Conservation (phyloP, 2,797 vertebrate genomes). For the Dendrocincla tyrannina region DNA sequence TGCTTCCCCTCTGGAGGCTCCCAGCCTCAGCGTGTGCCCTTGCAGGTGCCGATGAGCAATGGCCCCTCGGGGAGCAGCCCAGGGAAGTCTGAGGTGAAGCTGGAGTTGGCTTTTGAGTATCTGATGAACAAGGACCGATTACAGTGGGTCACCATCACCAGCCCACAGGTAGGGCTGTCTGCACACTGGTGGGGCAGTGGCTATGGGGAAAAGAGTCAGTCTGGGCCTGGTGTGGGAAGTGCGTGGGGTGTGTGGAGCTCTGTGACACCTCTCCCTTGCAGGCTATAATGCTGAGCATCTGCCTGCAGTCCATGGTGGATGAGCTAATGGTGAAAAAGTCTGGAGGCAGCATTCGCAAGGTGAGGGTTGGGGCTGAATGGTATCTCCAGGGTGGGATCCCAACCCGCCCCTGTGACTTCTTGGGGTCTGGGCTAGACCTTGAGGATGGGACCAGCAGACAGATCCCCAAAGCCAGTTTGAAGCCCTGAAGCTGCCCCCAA, state of each 20-base stretch:
- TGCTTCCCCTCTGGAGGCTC: not conserved
- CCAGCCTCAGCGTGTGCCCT: not conserved
- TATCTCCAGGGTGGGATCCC: not conserved
- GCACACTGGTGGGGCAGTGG: fast-evolving
- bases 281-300: conserved; percentile 99
- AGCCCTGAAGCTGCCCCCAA: not conserved
- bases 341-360: conserved; percentile 97
- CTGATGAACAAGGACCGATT: conserved; percentile 98
- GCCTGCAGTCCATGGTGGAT: conserved; percentile 98
- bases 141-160: conserved; percentile 99
- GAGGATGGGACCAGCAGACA: not conserved
- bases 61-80: conserved; percentile 85
- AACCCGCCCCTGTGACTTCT: not conserved
- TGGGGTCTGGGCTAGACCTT: not conserved
- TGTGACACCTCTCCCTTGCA: not conserved
- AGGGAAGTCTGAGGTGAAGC: conserved; percentile 88
- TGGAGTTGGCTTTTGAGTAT: conserved; percentile 97
- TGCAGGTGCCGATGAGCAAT: conserved; percentile 87
- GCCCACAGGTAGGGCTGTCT: conserved; percentile 86
- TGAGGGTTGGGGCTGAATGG: conserved; percentile 28
- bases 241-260: not conserved
- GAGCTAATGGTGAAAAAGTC: conserved; percentile 99
- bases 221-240: fast-evolving
- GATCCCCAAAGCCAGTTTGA: not conserved
- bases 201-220: not conserved